These are phyloP conservation scores for Perithous albicinctus DNA, from an alignment of 2,888 invertebrate genomes.

Conservation along the genomic window DNA sequence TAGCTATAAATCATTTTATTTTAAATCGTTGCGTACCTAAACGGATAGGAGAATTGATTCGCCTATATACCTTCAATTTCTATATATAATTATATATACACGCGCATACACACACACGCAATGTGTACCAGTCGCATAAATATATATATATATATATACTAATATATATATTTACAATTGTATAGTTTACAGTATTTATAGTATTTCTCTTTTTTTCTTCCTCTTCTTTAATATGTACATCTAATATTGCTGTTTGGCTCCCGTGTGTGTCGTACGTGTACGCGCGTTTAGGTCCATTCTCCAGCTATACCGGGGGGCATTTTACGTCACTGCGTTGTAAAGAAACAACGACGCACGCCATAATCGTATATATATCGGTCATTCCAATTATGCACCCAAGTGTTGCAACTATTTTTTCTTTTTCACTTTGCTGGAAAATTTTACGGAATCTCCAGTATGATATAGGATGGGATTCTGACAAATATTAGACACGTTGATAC, in stretches of 20 bases:
- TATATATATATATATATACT: constrained; percentile 47
- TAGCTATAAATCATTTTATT: neutral
- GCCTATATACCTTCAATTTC: constrained; percentile 20
- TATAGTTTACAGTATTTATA: constrained; percentile 72
- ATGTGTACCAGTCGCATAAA: constrained; percentile 62
- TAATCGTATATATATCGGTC: neutral
- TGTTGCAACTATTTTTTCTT: too few species aligned
- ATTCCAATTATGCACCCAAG: too few species aligned
- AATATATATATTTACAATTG: constrained; percentile 57
- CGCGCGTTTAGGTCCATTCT: constrained; percentile 69
- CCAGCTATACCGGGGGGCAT: constrained; percentile 53
- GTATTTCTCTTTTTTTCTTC: constrained; percentile 41
- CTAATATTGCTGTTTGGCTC: constrained; percentile 84
- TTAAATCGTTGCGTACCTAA: constrained; percentile 44
- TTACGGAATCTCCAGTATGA: too few species aligned
- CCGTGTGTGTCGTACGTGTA: constrained; percentile 76
- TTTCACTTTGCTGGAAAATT: too few species aligned
- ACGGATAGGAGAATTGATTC: constrained; percentile 45
- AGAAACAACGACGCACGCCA: constrained; percentile 8
- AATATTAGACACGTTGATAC: too few species aligned
- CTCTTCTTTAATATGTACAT: constrained; percentile 78
- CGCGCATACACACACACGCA: constrained; percentile 60
- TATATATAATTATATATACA: constrained; percentile 53
- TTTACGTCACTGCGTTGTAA: constrained; percentile 18
- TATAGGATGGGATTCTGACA: too few species aligned